Conservation (phyloP, 1,140 invertebrate species). For the Eubasilissa regina region DNA sequence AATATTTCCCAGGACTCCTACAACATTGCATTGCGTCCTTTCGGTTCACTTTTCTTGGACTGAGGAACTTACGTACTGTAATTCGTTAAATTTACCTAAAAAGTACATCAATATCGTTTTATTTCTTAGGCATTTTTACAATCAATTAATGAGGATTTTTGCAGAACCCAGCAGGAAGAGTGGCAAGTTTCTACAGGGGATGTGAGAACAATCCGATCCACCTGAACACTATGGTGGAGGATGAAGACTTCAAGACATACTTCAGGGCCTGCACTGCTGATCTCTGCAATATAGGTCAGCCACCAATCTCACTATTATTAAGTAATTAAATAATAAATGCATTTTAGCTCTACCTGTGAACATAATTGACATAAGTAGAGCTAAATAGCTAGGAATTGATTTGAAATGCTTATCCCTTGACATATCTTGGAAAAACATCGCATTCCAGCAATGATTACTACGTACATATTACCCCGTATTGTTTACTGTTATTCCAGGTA, state of each 20-base stretch:
- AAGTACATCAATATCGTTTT: background rate
- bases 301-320: too few relatives aligned
- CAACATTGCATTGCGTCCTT: background rate
- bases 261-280: conserved; percentile 70
- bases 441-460: too few relatives aligned
- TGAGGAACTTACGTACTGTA: background rate
- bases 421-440: too few relatives aligned
- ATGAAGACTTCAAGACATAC: conserved; percentile 68
- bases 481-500: conserved; percentile 62
- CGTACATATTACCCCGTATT: too few relatives aligned
- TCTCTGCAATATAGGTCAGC: conserved; percentile 71
- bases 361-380: too few relatives aligned
- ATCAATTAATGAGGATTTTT: conserved; percentile 38
- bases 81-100: background rate
- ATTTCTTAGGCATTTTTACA: background rate
- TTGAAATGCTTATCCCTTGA: background rate
- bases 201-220: conserved; percentile 68
- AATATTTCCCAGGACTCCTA: background rate
- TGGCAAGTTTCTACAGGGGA: conserved; percentile 69
- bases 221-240: conserved; percentile 69
- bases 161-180: conserved; percentile 68
- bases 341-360: too few relatives aligned
- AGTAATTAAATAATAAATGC: too few relatives aligned
- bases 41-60: background rate
- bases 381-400: background rate